Base-by-base conservation (phyloP, 1,140 invertebrate genomes). In the Leptinotarsa defecta region DNA sequence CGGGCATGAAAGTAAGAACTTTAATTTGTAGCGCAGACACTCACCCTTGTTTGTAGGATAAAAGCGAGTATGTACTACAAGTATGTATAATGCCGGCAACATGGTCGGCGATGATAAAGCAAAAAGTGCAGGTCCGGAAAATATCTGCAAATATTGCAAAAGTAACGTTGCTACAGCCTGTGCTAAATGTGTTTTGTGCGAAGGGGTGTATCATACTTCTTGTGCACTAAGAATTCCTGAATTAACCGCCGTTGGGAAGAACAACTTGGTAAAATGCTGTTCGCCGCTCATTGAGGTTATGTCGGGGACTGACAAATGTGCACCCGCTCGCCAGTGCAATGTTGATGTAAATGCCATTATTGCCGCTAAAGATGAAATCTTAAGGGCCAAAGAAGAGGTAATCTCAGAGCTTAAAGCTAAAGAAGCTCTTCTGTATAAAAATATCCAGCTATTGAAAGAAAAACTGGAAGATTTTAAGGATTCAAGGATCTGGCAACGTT, bases 221-320 rank as follows among this genome's bases (percentile, higher is more conserved):
- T 73, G 71, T 73, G 62, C 61, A 62, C 61, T 73, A 19, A 62
- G 43, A 19, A 27, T 73, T 22, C 22, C 71, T 34, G 71, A 27
- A n/a, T 43, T 64, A 34, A 27, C 57, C 11, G 71, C 61, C n/a
- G 62, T 73, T 52, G 71, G 71, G n/a, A 62, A 73, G 49, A 73
- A 73, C 43, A 73, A 73, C 24, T 34, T 73, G 57, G 71, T 63
- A 13, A 73, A 65, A 73, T 73, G 71, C 61, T 73, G 71, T 27
- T 8, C n/a, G n/a, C 20, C 13, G 8, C 20, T 2, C 3, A n/a
- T 27, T 27, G 52, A 73, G 22, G 71, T 48, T 73, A 64, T 65
- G 11, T 27, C 52, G 63, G 57, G 17, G 6, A 34, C 1, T 34
- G 27, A 34, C 27, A 34, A 34, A 34, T 34, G 27, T 34, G 27